Evolutionary conservation across 2,113 vertebrate species (phyloP).

Genomic region (Artemisiospiza belli): DNA sequence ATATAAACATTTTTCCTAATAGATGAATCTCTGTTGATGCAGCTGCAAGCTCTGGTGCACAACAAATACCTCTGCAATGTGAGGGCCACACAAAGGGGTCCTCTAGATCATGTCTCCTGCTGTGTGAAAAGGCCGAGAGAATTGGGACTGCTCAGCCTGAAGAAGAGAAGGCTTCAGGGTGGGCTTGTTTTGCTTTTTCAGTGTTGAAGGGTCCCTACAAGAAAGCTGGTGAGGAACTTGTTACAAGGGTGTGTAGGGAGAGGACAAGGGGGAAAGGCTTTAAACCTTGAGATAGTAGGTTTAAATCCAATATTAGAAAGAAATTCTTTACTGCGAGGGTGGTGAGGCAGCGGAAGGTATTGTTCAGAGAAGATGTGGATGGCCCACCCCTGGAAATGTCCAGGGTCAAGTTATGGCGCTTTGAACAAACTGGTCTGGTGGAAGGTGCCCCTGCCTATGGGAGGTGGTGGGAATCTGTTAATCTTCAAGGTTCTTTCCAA

Average conservation of each 20-base stretch:
- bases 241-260: background rate
- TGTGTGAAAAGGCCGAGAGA: background rate
- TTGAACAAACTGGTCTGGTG: background rate
- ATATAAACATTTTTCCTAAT: conserved; percentile 78
- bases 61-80: background rate
- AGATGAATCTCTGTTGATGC: background rate
- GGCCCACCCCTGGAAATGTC: background rate
- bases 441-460: background rate
- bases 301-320: background rate
- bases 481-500: background rate
- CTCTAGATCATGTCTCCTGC: background rate
- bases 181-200: background rate
- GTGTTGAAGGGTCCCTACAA: background rate
- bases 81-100: background rate
- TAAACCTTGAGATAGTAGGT: background rate
- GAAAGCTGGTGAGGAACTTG: background rate
- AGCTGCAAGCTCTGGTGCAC: background rate
- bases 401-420: background rate
- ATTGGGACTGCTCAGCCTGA: background rate
- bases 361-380: background rate
- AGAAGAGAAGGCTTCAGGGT: background rate
- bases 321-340: background rate
- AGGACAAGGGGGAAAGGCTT: background rate
- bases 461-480: background rate
- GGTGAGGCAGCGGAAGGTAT: rapidly evolving